A percentile compares a stretch with the other conserved stretches of the same genome.
Evolutionary conservation across 1,140 invertebrate species (phyloP).

Genomic region (Musca domestica): DNA sequence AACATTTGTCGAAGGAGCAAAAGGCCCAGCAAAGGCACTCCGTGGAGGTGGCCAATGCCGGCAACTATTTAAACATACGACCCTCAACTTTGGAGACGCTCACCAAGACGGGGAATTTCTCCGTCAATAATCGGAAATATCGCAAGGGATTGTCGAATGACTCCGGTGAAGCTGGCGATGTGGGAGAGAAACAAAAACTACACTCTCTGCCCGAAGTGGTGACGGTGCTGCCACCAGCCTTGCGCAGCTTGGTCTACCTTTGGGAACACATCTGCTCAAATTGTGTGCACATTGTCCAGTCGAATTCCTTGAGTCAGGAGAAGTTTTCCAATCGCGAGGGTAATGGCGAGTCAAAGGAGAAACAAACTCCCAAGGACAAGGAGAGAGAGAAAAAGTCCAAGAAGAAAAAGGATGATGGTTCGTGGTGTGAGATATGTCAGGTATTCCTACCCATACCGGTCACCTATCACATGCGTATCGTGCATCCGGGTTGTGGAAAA

Average conservation of each 20-base stretch:
- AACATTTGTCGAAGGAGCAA: conserved; percentile 56
- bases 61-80: conserved; percentile 75
- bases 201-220: conserved; percentile 48
- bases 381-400: conserved; percentile 58
- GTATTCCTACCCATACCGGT: conserved; percentile 69
- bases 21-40: conserved; percentile 76
- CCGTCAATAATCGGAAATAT: conserved; percentile 50
- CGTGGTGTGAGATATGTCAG: conserved; percentile 83
- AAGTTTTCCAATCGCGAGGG: conserved; percentile 28
- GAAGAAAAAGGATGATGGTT: conserved; percentile 59
- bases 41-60: conserved; percentile 78
- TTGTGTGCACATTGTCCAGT: conserved; percentile 61
- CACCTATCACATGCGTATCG: conserved; percentile 86
- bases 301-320: conserved; percentile 47
- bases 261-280: conserved; percentile 85
- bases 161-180: conserved; percentile 17
- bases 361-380: conserved; percentile 57
- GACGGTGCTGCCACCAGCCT: conserved; percentile 75
- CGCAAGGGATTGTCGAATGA: conserved; percentile 35
- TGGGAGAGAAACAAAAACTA: conserved; percentile 36
- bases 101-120: conserved; percentile 65
- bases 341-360: conserved; percentile 46
- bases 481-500: conserved; percentile 86
- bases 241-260: conserved; percentile 77
- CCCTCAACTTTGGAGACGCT: conserved; percentile 73